phyloP scores from a whole-genome alignment of 2,888 invertebrate genomes.

The Actias luna region DNA sequence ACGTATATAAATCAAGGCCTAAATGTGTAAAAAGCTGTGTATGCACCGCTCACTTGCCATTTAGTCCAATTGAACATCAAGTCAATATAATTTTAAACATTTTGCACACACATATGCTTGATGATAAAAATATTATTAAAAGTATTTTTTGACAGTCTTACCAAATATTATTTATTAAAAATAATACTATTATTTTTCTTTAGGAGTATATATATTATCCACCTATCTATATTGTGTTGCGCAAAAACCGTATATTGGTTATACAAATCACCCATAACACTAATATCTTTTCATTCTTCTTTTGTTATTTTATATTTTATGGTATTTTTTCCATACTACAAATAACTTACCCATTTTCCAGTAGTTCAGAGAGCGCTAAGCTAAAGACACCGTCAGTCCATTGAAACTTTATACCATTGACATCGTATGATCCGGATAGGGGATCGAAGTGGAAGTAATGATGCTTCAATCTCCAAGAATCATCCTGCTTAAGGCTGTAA shows the following conservation, averaged over 20 bases:
- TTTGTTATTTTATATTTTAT: neutral
- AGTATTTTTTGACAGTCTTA: neutral
- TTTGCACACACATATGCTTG: neutral
- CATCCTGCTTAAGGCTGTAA: constrained; percentile 87
- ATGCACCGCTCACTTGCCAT: constrained; percentile 17
- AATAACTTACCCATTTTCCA: constrained; percentile 77
- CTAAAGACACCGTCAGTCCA: constrained; percentile 93
- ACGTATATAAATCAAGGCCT: constrained; percentile 20
- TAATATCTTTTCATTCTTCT: neutral
- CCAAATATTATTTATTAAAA: neutral
- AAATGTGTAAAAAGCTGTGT: constrained; percentile 1
- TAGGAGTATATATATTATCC: neutral
- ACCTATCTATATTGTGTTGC: neutral
- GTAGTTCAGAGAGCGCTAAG: constrained; percentile 84
- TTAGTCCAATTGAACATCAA: constrained; percentile 12
- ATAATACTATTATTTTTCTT: neutral
- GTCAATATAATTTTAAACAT: neutral
- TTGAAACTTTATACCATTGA: constrained; percentile 90
- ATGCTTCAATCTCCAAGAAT: constrained; percentile 90
- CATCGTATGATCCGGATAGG: constrained; percentile 87
- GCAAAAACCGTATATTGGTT: neutral
- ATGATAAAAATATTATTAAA: neutral
- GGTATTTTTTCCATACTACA: neutral
- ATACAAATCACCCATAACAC: neutral
- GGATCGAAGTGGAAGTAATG: constrained; percentile 94